Evolutionary conservation across 2,888 invertebrate genomes (phyloP).

Genomic region (Tigriopus californicus): DNA sequence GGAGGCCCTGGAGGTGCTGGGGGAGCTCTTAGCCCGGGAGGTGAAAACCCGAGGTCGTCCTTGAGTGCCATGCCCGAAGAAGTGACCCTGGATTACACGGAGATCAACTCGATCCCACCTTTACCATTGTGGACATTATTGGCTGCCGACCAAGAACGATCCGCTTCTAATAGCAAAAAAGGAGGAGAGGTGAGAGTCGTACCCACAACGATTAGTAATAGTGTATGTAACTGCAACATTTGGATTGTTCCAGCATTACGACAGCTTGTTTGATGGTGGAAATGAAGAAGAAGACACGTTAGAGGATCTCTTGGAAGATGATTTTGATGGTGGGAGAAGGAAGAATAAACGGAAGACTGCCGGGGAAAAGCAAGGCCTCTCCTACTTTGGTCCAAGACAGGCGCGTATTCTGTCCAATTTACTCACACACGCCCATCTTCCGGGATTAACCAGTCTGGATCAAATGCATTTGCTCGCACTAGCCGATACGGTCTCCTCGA

Average conservation of each 20-base stretch:
- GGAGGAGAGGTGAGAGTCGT: neutral
- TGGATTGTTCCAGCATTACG: conserved; percentile 47
- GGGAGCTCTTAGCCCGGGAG: neutral
- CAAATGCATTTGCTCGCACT: conserved; percentile 98
- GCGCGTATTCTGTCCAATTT: conserved; percentile 65
- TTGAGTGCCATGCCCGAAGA: conserved; percentile 63
- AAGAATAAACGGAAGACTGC: conserved; percentile 26
- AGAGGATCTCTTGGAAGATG: conserved; percentile 48
- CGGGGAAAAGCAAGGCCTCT: conserved; percentile 46
- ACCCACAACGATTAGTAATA: neutral
- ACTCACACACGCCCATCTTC: conserved; percentile 81
- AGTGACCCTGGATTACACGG: conserved; percentile 74
- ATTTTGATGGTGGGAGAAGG: conserved; percentile 31
- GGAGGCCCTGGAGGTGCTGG: conserved; percentile 15
- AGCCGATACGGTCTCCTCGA: conserved; percentile 90
- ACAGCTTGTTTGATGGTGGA: conserved; percentile 58
- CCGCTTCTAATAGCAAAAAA: neutral
- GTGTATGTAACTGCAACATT: neutral
- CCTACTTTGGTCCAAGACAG: conserved; percentile 62
- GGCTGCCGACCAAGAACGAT: conserved; percentile 51
- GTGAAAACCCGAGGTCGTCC: conserved; percentile 35
- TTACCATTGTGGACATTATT: conserved; percentile 87
- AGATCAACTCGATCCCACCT: conserved; percentile 93
- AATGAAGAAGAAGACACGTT: conserved; percentile 19
- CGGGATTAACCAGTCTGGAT: conserved; percentile 84